Base-by-base conservation (phyloP, 2,888 invertebrate genomes). In the Drosophila antonietae region DNA sequence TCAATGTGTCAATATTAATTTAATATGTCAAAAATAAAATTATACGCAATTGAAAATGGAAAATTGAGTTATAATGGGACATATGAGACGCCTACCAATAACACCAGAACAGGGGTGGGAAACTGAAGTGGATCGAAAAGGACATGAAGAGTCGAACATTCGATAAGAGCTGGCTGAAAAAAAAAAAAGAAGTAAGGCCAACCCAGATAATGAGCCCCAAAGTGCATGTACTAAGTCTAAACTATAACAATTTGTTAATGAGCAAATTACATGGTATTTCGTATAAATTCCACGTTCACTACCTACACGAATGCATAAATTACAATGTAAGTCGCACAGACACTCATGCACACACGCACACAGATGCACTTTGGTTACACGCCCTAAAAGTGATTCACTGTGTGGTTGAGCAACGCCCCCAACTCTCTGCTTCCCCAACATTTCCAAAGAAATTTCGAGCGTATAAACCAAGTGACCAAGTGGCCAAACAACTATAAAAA, bases 1-100 rank as follows among this genome's bases (percentile, higher is more conserved):
- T 88, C 87, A 88, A 88, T 89, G 87, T 88, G 87, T 88, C 87
- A 88, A 88, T 88, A 88, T 88, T 88, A 89, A 88, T 88, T 89
- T 83, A 88, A 88, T 89, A 83, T 78, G 80, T 85, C 86, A 78
- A 77, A 88, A 80, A 73, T 81, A 52, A 77, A 84, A 84, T 80
- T 82, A 74, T 78, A 78, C 73, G 74, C 85, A 84, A 84, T 88
- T 85, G 78, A 49, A 64, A 84, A 84, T 83, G 81, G 80, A 49
- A 66, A 88, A 85, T 88, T 85, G 88, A 84, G 79, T 49, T 79
- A 72, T 84, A 82, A 82, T 73, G 68, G 70, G 66, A 59, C 71
- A 61, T 62, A 61, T 37, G 73, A 73, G 61, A 73, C 49, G 72
- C 57, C 68, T 15, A 18, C 44, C 18, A 28, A 65, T 60, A 37